phyloP scores from a whole-genome alignment of 2,888 invertebrate species.

The Lasius platythorax region DNA sequence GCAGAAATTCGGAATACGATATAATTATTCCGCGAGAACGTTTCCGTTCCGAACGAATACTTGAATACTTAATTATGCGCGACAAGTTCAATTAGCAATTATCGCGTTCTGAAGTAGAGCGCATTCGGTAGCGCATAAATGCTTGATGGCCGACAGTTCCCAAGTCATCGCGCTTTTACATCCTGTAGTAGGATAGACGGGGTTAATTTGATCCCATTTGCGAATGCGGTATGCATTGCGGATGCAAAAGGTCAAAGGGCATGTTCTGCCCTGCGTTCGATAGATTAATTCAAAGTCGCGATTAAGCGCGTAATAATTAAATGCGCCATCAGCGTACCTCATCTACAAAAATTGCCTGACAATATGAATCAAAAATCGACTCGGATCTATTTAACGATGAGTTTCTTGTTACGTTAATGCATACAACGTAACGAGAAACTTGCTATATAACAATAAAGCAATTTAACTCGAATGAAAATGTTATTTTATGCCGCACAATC shows the following conservation, averaged over 20 bases:
- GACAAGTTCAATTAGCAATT: constrained; percentile 63
- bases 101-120: constrained; percentile 56
- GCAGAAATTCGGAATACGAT: constrained; percentile 5
- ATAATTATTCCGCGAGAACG: constrained; percentile 30
- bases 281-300: constrained; percentile 48
- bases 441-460: neutral
- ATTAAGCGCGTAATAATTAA: constrained; percentile 49
- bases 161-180: constrained; percentile 53
- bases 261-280: constrained; percentile 21
- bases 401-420: neutral
- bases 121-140: constrained; percentile 53
- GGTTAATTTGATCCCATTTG: constrained; percentile 50
- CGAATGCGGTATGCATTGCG: constrained; percentile 51
- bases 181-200: constrained; percentile 40
- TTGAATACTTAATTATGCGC: constrained; percentile 61
- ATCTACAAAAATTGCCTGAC: constrained; percentile 8
- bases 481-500: neutral
- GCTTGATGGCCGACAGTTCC: constrained; percentile 51
- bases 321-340: neutral
- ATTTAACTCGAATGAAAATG: neutral
- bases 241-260: constrained; percentile 53
- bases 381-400: neutral
- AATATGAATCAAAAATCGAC: neutral
- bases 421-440: neutral
- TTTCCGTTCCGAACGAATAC: constrained; percentile 16